Base-by-base conservation (phyloP, 2,113 vertebrate genomes). In the Rutilus rutilus region DNA sequence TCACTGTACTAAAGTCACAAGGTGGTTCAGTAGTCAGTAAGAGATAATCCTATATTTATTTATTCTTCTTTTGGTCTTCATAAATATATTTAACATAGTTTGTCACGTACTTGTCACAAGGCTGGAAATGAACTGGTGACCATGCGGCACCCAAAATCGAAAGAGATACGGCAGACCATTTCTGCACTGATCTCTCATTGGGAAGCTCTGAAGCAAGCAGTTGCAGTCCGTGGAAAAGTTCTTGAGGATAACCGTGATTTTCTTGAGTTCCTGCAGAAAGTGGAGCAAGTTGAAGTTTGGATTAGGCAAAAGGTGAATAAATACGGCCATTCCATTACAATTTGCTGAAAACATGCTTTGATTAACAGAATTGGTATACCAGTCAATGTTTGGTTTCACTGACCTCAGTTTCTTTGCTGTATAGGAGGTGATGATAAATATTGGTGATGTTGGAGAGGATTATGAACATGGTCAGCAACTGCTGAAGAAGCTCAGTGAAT, bases 261-360 rank as follows among this genome's bases (percentile, higher is more conserved):
- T 86, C 92, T 97, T 83, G 96, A 97, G 90, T 97, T 98, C 90
- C 93, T 98, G 45, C 96, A 96, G 91, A 96, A 95, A 86, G 96
- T 95, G 10, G 95, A 97, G 23, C 92, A 96, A 50, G 94, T 97
- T 83, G 97, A 98, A 89, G 94, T 96, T 87, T 98, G 97, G 97
- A 97, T 98, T 89, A 93, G 95, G 82, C 95, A 97, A 69, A 97
- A 95, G 96, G 97, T 96, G 82, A 87, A 80, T 33, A 84, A 75
- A 27, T 7, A 5, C 25, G 3, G 3, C 11, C 11, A 39, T 84
- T 75, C 36, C 33, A 36, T 27, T 36, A 39, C 19, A n/a, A 36
- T 36, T 2, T 3, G 36, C 4, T 73, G 33, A 59, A 59, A 78
- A 62, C 54, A 59, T 42, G 21, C 33, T 19, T 54, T 78, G 30